Base-by-base conservation (phyloP, 2,888 invertebrate genomes). In the Cosmia trapezina region DNA sequence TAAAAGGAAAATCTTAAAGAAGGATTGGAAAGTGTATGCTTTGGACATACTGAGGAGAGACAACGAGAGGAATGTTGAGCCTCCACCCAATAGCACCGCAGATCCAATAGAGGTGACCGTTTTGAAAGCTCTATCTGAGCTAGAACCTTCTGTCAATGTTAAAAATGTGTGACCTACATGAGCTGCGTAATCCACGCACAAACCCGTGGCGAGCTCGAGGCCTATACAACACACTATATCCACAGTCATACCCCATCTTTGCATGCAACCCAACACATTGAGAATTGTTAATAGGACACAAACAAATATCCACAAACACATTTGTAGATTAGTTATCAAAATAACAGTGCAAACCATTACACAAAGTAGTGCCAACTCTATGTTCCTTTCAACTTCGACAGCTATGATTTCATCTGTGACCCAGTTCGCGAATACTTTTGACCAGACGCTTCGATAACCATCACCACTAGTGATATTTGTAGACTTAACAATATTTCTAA, bases 121-220 rank as follows among this genome's bases (percentile, higher is more conserved):
- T 84, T 96, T 96, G 57, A 97, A 91, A 0, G 97, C 96, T 80
- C 98, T 94, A 22, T 97, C 96, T n/a, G 96, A 94, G 59, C 95
- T 95, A 47, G 95, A 90, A 0, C 97, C 96, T 57, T 96, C 94
- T 28, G 94, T 92, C 28, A 96, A 93, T 3, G 97, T 97, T 86
- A 98, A 96, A 91, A 98, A 98, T 5, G 98, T 97, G 89, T 98
- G 98, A 0, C 98, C 98, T 9, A 98, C 97, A 89, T 98, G 98
- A 4, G 98, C 98, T 0, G 98, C 98, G 87, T 98, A 98, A 92
- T 98, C 98, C 0, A 98, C 98, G 88, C 98, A 98, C 66, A 98
- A 94, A 65, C 98, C 98, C 77, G 98, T 97, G 5, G 98, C 98
- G 49, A 98, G 94, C 87, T 98, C 98, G 17, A 98, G 94, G 45